Conservation (phyloP, 2,113 vertebrate species). For the Apteryx mantelli region DNA sequence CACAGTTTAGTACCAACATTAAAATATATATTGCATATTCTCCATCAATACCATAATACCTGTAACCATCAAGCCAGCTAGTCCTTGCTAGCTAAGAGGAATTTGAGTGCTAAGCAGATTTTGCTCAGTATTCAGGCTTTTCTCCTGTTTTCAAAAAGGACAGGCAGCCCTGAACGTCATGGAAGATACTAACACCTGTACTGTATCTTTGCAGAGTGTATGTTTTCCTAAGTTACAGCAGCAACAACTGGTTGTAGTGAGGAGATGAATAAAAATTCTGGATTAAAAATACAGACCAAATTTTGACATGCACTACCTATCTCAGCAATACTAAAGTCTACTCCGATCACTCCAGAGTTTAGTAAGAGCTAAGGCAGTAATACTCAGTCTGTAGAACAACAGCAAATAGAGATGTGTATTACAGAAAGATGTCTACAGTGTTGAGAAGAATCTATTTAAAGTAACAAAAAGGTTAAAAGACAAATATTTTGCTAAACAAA, state of each 20-base stretch:
- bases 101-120: not conserved
- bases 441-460: not conserved
- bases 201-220: not conserved
- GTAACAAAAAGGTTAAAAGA: not conserved
- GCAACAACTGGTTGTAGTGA: not conserved
- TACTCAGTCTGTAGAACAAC: not conserved
- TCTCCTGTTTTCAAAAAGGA: not conserved
- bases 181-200: accelerated
- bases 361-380: not conserved
- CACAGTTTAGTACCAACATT: not conserved
- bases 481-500: not conserved
- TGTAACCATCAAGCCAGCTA: not conserved
- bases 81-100: not conserved
- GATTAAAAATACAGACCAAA: not conserved
- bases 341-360: not conserved
- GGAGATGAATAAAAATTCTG: not conserved
- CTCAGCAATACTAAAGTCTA: not conserved
- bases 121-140: not conserved
- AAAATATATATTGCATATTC: not conserved
- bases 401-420: not conserved
- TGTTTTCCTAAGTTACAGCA: not conserved
- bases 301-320: not conserved
- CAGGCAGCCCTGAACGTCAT: not conserved
- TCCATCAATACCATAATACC: not conserved
- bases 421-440: not conserved